Evolutionary conservation across 1,140 invertebrate species (phyloP).

Genomic region (Nasonia vitripennis): DNA sequence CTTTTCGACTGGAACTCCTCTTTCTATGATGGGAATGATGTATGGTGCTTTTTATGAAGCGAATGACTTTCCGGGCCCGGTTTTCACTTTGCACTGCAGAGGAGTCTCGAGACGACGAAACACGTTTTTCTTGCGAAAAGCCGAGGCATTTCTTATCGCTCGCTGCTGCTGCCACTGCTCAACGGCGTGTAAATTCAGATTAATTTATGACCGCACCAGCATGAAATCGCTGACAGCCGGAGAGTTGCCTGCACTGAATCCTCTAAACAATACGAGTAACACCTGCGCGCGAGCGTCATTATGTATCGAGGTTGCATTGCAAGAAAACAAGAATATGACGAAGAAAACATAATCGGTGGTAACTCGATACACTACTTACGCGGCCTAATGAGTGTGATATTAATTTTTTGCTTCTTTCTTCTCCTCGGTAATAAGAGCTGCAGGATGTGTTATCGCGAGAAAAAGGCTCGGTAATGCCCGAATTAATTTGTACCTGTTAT

Average conservation of each 20-base stretch:
- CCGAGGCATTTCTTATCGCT: not conserved
- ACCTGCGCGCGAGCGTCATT: not conserved
- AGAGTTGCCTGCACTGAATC: not conserved
- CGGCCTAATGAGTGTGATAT: constrained; percentile 36
- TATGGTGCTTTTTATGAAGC: constrained; percentile 11
- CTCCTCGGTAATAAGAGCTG: not conserved
- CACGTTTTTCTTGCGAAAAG: constrained; percentile 5
- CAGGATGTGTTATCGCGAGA: not conserved
- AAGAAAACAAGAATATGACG: not conserved
- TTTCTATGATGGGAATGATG: not conserved
- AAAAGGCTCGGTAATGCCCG: not conserved
- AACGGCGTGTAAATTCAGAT: not conserved
- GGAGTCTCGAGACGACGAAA: not conserved
- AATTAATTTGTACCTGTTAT: constrained; percentile 41
- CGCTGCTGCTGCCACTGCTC: no score
- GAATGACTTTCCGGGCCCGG: not conserved
- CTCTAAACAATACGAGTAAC: no score
- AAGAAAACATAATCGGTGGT: not conserved
- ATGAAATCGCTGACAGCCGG: not conserved
- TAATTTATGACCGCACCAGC: constrained; percentile 17
- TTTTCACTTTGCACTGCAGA: not conserved
- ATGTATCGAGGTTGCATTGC: not conserved
- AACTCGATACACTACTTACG: constrained; percentile 35
- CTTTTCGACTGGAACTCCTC: not conserved
- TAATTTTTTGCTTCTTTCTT: not conserved